Evolutionary conservation across 2,113 vertebrate species (phyloP).

Genomic region (Indri indri): DNA sequence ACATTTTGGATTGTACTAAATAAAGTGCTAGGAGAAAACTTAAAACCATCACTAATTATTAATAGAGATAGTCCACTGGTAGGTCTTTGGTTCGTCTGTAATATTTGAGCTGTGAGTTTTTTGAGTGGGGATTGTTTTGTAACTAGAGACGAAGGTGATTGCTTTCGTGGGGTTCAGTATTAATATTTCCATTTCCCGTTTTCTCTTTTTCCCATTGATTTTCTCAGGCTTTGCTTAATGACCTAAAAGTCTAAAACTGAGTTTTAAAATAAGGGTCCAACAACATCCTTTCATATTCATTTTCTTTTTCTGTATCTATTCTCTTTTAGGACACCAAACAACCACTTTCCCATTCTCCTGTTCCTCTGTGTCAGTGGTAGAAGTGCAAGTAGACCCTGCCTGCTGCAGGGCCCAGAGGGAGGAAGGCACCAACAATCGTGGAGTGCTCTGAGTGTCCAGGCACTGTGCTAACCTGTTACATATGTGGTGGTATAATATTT

Average conservation of each 20-base stretch:
- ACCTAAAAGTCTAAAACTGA: not conserved
- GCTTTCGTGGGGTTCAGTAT: not conserved
- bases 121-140: not conserved
- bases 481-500: constrained; percentile 75
- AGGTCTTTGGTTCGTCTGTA: not conserved
- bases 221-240: not conserved
- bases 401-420: not conserved
- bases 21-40: constrained; percentile 34
- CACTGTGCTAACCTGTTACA: constrained; percentile 76
- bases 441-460: not conserved
- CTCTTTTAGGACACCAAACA: not conserved
- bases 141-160: not conserved
- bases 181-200: not conserved
- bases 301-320: not conserved
- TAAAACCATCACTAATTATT: not conserved
- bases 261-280: not conserved
- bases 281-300: not conserved
- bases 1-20: constrained; percentile 58
- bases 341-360: not conserved
- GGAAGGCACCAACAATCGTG: not conserved
- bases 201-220: not conserved
- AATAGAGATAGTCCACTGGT: not conserved
- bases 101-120: not conserved
- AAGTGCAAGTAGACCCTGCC: not conserved
- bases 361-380: not conserved